Evolutionary conservation across 2,113 vertebrate genomes (phyloP), one percentile per base, ranked within the genome.

Genomic region (Empidonax alnorum): DNA sequence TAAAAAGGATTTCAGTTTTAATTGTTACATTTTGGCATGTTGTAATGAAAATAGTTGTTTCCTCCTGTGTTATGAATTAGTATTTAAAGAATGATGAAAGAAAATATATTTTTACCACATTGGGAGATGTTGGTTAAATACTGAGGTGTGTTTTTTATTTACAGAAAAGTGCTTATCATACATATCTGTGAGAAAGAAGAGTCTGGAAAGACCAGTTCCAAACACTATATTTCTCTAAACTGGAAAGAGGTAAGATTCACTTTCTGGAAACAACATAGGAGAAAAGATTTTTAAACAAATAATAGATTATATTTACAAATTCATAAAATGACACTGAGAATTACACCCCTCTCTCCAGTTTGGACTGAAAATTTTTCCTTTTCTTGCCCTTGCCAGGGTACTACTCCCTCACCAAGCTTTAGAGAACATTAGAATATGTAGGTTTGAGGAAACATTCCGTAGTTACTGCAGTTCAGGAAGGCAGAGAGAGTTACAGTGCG

Each of bases 141-240:
- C 33, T 80, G 5, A 41, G 19, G 10, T 86, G 37, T 28, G 9
- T 0, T 3, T 87, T 97, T 90, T 72, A 62, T 93, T 96, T 93
- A 53, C 82, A 99, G 99, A 85, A 98, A 92, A 97, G 68, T 93
- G 7, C 94, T 99, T 5, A 21, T 98, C 41, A 94, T 99, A 61
- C 98, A 98, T 74, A 95, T 99, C 58, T 97, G 94, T 95, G 72
- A 88, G 39, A 96, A 97, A 66, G 86, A 97, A 63, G 63, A 77
- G 47, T 33, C 92, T 59, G 88, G 77, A 41, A 90, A 82, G n/a
- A 83, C n/a, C 35, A 88, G n/a, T n/a, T 95, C 95, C 49, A 97
- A 97, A 87, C 96, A 97, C 77, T 96, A 31, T n/a, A 79, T 99
- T 85, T 96, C 97, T 69, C 91, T 99, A 47, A 96, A 95, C 87